Evolutionary conservation across 1,140 invertebrate genomes (phyloP).

Genomic region (Zaprionus lachaisei): DNA sequence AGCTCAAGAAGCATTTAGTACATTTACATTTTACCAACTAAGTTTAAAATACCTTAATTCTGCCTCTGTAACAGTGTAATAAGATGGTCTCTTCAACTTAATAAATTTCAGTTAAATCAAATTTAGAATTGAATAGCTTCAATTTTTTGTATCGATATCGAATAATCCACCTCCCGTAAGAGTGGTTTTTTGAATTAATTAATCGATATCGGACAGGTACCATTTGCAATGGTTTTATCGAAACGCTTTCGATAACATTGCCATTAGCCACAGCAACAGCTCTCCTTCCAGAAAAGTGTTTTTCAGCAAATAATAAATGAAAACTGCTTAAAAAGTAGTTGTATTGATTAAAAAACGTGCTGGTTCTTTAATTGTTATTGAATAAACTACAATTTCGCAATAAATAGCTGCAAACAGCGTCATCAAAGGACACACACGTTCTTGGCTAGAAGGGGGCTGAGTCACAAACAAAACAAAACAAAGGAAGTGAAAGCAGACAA

Average conservation of each 20-base stretch:
- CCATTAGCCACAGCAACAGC: slow-evolving; percentile 36
- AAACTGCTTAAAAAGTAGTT: slow-evolving; percentile 22
- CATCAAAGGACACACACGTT: slow-evolving; percentile 31
- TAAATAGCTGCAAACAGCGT: background rate
- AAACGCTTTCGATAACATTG: slow-evolving; percentile 11
- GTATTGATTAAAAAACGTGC: background rate
- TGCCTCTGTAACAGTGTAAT: slow-evolving; percentile 36
- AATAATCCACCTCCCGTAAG: too few relatives aligned
- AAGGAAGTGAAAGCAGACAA: slow-evolving; percentile 37
- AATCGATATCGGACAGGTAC: background rate
- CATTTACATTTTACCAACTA: slow-evolving; percentile 18
- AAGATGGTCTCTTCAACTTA: slow-evolving; percentile 32
- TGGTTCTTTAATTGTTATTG: background rate
- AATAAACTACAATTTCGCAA: background rate
- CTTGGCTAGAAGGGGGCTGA: slow-evolving; percentile 17
- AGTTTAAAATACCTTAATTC: slow-evolving; percentile 5
- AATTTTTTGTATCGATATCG: background rate
- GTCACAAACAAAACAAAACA: slow-evolving; percentile 41
- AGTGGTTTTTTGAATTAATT: too few relatives aligned
- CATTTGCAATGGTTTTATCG: slow-evolving; percentile 20
- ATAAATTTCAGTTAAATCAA: slow-evolving; percentile 8
- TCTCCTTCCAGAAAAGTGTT: slow-evolving; percentile 19
- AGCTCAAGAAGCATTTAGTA: slow-evolving; percentile 75
- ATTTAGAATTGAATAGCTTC: background rate
- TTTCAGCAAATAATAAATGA: slow-evolving; percentile 40